phyloP scores from a whole-genome alignment of 1,140 invertebrate genomes.

The Brachionus paranguensis region DNA sequence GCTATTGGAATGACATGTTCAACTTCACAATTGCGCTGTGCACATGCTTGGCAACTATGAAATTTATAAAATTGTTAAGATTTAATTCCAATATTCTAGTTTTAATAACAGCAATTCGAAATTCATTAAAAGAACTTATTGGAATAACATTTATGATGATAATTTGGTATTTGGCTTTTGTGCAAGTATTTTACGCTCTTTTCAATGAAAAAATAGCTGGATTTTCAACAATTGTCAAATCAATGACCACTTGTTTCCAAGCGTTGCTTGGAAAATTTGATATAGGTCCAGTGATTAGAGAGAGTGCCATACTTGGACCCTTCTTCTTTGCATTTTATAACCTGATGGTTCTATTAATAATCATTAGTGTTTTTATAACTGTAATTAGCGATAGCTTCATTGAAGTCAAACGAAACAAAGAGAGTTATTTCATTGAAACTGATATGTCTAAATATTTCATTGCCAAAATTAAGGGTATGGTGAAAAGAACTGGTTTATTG shows the following conservation, averaged over 20 bases:
- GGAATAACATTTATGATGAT: slow-evolving; percentile 48
- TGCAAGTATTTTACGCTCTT: background rate
- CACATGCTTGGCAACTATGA: slow-evolving; percentile 15
- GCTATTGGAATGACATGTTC: slow-evolving; percentile 34
- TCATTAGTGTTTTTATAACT: slow-evolving; percentile 45
- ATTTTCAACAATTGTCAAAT: slow-evolving; percentile 40
- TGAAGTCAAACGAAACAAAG: slow-evolving; percentile 42
- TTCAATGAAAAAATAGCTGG: slow-evolving; percentile 47
- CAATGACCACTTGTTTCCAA: slow-evolving; percentile 47
- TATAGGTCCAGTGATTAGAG: background rate
- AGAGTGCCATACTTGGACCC: slow-evolving; percentile 40
- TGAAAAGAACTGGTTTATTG: background rate
- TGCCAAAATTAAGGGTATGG: background rate
- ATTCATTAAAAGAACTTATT: background rate
- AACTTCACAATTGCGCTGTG: background rate
- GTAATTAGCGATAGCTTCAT: slow-evolving; percentile 44
- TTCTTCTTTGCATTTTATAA: slow-evolving; percentile 44
- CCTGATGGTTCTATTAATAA: slow-evolving; percentile 43
- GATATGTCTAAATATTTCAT: slow-evolving; percentile 30
- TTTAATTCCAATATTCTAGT: background rate
- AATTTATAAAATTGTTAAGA: slow-evolving; percentile 37
- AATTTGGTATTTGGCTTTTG: slow-evolving; percentile 55
- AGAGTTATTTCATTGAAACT: background rate
- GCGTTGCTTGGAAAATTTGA: slow-evolving; percentile 38
- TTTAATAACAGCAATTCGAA: background rate